phyloP scores from a whole-genome alignment of 2,888 invertebrate species.

The Xestoiulus laeticollis region DNA sequence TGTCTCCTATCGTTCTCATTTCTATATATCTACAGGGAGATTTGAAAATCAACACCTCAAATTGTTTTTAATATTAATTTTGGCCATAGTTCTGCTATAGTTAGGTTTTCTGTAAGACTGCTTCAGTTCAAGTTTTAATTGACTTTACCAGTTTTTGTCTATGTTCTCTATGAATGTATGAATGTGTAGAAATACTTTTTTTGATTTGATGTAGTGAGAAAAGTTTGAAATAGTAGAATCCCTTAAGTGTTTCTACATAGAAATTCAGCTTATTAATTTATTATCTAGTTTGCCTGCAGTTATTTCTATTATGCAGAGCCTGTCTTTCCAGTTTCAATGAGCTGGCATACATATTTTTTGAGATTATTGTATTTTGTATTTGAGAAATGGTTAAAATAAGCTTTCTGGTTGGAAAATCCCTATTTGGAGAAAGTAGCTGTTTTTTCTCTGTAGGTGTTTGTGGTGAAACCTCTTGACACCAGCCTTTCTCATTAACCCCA shows the following conservation, averaged over 20 bases:
- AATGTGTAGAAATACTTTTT: background rate
- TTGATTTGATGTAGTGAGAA: background rate
- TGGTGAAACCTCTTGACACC: background rate
- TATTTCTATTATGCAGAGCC: conserved; percentile 2
- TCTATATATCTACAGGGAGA: background rate
- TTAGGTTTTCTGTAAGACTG: background rate
- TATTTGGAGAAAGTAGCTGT: background rate
- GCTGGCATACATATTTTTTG: background rate
- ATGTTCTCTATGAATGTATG: background rate
- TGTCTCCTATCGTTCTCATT: background rate
- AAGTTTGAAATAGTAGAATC: background rate
- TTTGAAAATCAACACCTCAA: background rate
- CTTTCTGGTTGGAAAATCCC: background rate
- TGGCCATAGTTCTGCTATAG: no score
- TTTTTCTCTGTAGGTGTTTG: conserved; percentile 16
- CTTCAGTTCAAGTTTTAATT: background rate
- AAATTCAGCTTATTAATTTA: background rate
- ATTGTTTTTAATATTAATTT: no score
- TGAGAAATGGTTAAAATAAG: background rate
- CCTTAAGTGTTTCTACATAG: background rate
- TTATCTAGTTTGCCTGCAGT: background rate
- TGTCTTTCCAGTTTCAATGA: background rate
- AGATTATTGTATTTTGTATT: background rate
- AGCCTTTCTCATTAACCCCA: conserved; percentile 34
- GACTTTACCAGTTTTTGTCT: background rate